These are phyloP conservation scores for Aromia moschata DNA, from an alignment of 2,888 invertebrate species.

Conservation along the genomic window DNA sequence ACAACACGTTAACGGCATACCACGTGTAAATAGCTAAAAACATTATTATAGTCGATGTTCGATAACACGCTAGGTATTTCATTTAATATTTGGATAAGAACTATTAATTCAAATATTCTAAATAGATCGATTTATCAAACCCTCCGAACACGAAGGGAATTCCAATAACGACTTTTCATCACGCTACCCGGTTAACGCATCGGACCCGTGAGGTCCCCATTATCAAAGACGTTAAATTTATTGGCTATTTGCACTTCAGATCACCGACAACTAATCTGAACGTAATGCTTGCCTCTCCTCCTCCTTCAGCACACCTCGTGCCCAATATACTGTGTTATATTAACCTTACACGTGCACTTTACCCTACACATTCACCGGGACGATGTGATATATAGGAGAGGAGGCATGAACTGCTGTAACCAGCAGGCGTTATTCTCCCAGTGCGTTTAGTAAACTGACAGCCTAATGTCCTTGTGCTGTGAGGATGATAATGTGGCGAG, in stretches of 20 bases:
- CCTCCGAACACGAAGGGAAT: slow-evolving; percentile 26
- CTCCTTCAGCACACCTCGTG: slow-evolving; percentile 5
- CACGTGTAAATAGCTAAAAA: too few species aligned
- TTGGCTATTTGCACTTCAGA: slow-evolving; percentile 37
- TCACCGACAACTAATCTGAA: slow-evolving; percentile 30
- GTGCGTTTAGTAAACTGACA: neutral
- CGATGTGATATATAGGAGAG: neutral
- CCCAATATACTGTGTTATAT: slow-evolving; percentile 3
- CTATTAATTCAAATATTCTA: slow-evolving; percentile 21
- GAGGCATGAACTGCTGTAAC: neutral
- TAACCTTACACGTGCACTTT: slow-evolving; percentile 7
- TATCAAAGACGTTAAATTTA: slow-evolving; percentile 40
- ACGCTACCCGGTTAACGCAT: slow-evolving; percentile 29
- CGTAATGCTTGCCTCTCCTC: slow-evolving; percentile 22
- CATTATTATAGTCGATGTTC: neutral
- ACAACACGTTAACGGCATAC: too few species aligned
- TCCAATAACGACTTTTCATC: slow-evolving; percentile 39
- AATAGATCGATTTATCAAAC: slow-evolving; percentile 28
- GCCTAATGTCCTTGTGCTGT: too few species aligned
- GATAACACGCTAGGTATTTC: neutral
- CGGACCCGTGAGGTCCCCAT: slow-evolving; percentile 25
- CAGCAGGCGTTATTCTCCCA: neutral
- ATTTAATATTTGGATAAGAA: neutral
- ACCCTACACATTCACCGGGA: neutral
- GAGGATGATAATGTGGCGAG: too few species aligned